Conservation (phyloP, 2,113 vertebrate genomes). For the Prinia subflava region DNA sequence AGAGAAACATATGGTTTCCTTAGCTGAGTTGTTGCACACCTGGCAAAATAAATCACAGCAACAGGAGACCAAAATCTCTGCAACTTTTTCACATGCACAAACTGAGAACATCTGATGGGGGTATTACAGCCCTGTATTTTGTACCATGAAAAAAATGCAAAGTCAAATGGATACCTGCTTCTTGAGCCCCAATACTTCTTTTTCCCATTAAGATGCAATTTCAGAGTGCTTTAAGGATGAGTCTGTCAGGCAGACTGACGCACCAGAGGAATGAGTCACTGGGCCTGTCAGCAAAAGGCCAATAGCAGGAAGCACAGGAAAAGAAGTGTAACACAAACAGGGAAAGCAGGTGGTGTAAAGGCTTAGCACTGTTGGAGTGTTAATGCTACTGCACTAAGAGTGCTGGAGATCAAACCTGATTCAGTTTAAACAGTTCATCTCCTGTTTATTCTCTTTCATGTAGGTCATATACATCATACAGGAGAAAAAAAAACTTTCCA, state of each 20-base stretch:
- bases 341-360: constrained; percentile 48
- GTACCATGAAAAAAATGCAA: background rate
- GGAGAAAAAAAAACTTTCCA: background rate
- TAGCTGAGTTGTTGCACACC: constrained; percentile 39
- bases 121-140: background rate
- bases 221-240: background rate
- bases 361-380: constrained; percentile 59
- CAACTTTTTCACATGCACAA: constrained; percentile 12
- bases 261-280: background rate
- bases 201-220: background rate
- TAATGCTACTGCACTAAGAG: constrained; percentile 31
- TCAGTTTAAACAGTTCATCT: background rate
- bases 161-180: constrained; percentile 6
- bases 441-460: background rate
- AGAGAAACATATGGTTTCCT: constrained; percentile 57
- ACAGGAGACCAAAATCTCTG: constrained; percentile 41
- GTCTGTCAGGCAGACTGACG: background rate
- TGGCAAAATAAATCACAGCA: constrained; percentile 65
- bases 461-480: background rate
- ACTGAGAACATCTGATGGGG: background rate
- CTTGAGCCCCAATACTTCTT: background rate
- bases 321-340: constrained; percentile 32
- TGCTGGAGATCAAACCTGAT: background rate
- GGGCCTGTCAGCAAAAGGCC: background rate
- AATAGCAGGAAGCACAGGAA: constrained; percentile 13